These are phyloP conservation scores for Leucophenga varia DNA, from an alignment of 1,140 invertebrate genomes.

Conservation along the genomic window DNA sequence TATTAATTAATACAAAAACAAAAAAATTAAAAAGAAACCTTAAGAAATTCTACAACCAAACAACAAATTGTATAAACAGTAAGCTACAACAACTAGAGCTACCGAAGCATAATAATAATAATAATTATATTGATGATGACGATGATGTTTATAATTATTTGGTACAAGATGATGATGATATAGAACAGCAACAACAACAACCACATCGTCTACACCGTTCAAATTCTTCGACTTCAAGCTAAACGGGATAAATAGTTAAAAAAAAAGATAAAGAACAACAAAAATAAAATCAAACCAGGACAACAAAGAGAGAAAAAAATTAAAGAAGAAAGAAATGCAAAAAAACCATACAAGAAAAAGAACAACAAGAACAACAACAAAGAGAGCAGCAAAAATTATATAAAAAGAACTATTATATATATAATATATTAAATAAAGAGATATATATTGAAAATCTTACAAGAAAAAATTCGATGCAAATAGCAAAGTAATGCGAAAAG, in stretches of 20 bases:
- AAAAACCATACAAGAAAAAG: slow-evolving; percentile 4
- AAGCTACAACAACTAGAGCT: no score
- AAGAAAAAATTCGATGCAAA: no score
- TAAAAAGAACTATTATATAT: slow-evolving; percentile 6
- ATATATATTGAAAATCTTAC: slow-evolving; percentile 10
- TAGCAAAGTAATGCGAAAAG: no score
- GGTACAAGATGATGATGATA: no score
- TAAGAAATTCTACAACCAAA: slow-evolving; percentile 20
- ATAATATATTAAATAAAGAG: slow-evolving; percentile 7
- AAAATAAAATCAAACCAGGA: slow-evolving; percentile 13
- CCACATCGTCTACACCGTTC: slow-evolving; percentile 23
- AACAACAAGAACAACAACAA: not conserved
- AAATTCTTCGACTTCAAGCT: no score
- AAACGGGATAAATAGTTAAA: no score
- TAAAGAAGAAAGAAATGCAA: slow-evolving; percentile 8
- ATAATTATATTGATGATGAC: no score
- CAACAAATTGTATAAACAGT: no score
- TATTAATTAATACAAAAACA: slow-evolving; percentile 54
- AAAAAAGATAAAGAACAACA: slow-evolving; percentile 12
- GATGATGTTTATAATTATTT: no score
- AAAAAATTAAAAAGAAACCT: slow-evolving; percentile 23
- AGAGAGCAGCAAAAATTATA: not conserved
- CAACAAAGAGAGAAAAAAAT: slow-evolving; percentile 14
- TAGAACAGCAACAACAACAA: slow-evolving; percentile 28
- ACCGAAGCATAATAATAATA: no score